Base-by-base conservation (phyloP, 2,888 invertebrate genomes). In the Caradrina kadenii region DNA sequence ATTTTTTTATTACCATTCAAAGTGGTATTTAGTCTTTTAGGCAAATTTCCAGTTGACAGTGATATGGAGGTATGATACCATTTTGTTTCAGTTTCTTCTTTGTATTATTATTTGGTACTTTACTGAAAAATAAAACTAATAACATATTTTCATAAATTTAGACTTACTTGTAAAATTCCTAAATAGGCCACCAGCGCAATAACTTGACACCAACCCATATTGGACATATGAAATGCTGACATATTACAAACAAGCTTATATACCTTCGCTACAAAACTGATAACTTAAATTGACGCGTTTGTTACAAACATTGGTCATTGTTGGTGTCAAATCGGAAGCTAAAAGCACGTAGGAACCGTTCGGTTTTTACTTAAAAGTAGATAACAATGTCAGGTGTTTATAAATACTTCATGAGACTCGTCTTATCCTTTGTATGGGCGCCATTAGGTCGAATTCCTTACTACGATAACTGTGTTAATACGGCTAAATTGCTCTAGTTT, bases 161-260 rank as follows among this genome's bases (percentile, higher is more conserved):
- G 64, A 63, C 85, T 89, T 86, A 94, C 94, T 92, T 92, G 90
- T n/a, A 91, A 73, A n/a, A 90, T 49, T 63, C 89, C 84, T 68
- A 91, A 62, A 65, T 82, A 86, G 21, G 81, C 71, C 67, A 87
- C 81, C 35, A 91, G 69, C 70, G 90, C 66, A 59, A 87, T 69
- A 55, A 86, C 81, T 70, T 79, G 79, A 79, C 73, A 68, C 82
- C 83, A 83, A 83, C 85, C 89, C 94, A 94, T 94, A 52, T 90
- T 80, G 60, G 26, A 68, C 73, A 56, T 67, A 82, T 80, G 76
- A 82, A 78, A 71, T 13, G 71, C 73, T 70, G 63, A 52, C 21
- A 55, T 65, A 63, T 69, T 54, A 45, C 39, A 45, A 60, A 65
- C 70, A 60, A 71, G 73, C 87, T 90, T 93, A 87, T 93, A 93